Conservation (phyloP, 2,888 invertebrate genomes). For the Nematopogon swammerdamellus region DNA sequence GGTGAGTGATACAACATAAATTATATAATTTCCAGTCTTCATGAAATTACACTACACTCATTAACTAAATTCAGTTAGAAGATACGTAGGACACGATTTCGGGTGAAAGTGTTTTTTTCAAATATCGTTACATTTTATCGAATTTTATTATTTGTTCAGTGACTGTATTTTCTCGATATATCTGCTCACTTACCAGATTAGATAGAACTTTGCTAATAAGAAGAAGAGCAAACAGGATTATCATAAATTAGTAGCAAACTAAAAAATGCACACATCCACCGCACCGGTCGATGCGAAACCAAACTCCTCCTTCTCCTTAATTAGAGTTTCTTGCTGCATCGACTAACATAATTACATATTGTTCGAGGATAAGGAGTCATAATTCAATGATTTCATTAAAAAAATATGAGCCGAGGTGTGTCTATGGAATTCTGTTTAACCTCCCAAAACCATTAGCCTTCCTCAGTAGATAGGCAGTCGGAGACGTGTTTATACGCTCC, state of each 20-base stretch:
- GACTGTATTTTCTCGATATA: too few species aligned
- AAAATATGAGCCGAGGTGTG: constrained; percentile 44
- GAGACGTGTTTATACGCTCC: constrained; percentile 44
- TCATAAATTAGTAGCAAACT: neutral
- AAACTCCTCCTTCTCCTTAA: constrained; percentile 38
- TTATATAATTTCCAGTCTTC: too few species aligned
- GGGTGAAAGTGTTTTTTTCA: too few species aligned
- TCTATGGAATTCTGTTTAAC: constrained; percentile 44
- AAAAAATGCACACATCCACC: neutral
- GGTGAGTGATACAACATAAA: too few species aligned
- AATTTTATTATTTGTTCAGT: too few species aligned
- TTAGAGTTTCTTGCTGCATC: constrained; percentile 54
- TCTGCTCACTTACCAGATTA: too few species aligned
- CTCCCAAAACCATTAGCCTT: constrained; percentile 51
- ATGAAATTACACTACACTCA: too few species aligned
- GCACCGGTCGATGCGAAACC: neutral
- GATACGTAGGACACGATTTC: too few species aligned
- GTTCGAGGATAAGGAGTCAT: constrained; percentile 44
- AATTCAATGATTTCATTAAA: constrained; percentile 46
- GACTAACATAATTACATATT: constrained; percentile 54
- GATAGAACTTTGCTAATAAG: neutral
- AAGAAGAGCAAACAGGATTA: neutral
- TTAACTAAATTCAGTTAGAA: too few species aligned
- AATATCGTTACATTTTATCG: too few species aligned
- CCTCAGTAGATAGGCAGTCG: constrained; percentile 39